phyloP scores from a whole-genome alignment of 2,797 vertebrate genomes.

The Enteromius fasciolatus region DNA sequence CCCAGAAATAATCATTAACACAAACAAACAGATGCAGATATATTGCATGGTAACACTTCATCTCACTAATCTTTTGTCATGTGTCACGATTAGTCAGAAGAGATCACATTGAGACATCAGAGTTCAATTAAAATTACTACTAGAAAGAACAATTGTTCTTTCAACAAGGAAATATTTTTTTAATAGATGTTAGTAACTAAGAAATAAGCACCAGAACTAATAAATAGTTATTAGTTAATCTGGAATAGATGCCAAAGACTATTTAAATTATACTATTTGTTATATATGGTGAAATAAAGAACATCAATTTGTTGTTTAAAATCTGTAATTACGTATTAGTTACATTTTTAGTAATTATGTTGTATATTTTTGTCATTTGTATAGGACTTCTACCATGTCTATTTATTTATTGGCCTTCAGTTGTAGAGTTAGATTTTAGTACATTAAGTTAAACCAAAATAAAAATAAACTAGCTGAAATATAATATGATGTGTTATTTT shows the following conservation, averaged over 20 bases:
- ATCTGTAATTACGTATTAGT: neutral
- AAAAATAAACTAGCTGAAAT: neutral
- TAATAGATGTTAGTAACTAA: neutral
- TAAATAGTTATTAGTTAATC: neutral
- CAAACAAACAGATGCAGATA: neutral
- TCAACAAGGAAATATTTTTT: no score
- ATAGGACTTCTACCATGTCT: neutral
- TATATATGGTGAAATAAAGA: neutral
- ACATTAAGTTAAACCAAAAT: neutral
- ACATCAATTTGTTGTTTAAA: neutral
- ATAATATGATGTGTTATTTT: neutral
- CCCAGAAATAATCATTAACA: neutral
- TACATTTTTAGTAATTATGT: neutral
- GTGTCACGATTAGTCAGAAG: neutral
- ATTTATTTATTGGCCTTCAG: neutral
- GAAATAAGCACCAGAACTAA: neutral
- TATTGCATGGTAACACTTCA: neutral
- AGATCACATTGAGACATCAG: no score
- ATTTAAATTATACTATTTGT: neutral
- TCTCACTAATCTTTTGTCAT: neutral
- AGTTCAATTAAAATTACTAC: constrained; percentile 8
- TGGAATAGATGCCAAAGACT: neutral
- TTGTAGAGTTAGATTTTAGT: neutral
- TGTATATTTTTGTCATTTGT: neutral
- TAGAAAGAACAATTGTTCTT: neutral